phyloP scores from a whole-genome alignment of 2,888 invertebrate species.

The Eilema griseolum region DNA sequence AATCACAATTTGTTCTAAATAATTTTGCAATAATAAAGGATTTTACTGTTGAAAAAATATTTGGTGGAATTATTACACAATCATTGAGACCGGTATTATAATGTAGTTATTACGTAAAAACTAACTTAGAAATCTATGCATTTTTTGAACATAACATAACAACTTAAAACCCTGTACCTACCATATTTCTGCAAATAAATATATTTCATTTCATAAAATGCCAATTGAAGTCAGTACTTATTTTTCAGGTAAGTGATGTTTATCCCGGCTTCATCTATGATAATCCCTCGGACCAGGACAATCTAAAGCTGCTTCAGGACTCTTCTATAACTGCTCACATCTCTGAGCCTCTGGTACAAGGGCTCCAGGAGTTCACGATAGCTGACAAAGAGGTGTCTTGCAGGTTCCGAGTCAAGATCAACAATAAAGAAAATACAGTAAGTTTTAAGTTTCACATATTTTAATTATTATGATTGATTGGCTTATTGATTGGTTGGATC shows the following conservation, averaged over 20 bases:
- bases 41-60: too few relatives aligned
- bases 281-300: constrained; percentile 70
- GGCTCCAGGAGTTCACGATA: constrained; percentile 73
- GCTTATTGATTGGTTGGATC: neutral
- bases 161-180: too few relatives aligned
- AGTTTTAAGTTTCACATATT: constrained; percentile 42
- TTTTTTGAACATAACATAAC: too few relatives aligned
- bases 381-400: constrained; percentile 74
- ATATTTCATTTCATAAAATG: too few relatives aligned
- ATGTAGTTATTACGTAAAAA: too few relatives aligned
- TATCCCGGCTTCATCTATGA: constrained; percentile 74
- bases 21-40: too few relatives aligned
- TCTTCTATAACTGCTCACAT: constrained; percentile 69
- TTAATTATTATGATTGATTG: neutral
- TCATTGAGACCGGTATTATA: too few relatives aligned
- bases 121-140: too few relatives aligned
- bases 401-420: constrained; percentile 68
- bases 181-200: too few relatives aligned
- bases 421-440: constrained; percentile 61
- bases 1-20: too few relatives aligned
- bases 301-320: constrained; percentile 74
- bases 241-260: neutral
- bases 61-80: too few relatives aligned
- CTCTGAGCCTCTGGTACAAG: constrained; percentile 65
- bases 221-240: too few relatives aligned